These are phyloP conservation scores for Hormiphora californensis DNA, from an alignment of 37 sponge, comb jelly and placozoan species.

Conservation along the genomic window DNA sequence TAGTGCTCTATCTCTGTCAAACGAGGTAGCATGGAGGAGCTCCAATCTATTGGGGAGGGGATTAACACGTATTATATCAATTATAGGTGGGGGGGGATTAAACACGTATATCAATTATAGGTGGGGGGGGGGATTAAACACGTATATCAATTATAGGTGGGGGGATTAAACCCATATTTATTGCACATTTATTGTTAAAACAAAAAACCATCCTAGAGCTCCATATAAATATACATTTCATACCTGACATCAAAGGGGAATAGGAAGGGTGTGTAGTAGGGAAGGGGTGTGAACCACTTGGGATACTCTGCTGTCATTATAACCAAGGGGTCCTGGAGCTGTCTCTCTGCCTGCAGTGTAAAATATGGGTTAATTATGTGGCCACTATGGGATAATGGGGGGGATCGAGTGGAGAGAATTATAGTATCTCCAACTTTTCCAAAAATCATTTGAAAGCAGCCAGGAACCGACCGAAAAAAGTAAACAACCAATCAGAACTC, in stretches of 20 bases:
- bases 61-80: constrained; percentile 57
- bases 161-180: constrained; percentile 60
- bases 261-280: constrained; percentile 45
- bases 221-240: background rate
- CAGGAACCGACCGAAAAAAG: background rate
- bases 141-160: constrained; percentile 54
- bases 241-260: constrained; percentile 41
- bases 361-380: too few relatives aligned
- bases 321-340: constrained; percentile 19
- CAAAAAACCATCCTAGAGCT: too few relatives aligned
- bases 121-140: constrained; percentile 70
- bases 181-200: too few relatives aligned
- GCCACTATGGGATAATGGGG: too few relatives aligned
- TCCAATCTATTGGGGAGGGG: constrained; percentile 64
- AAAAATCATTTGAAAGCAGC: too few relatives aligned
- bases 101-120: background rate
- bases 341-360: background rate
- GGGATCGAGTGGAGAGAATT: too few relatives aligned
- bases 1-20: constrained; percentile 87
- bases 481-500: background rate
- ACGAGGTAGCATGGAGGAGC: constrained; percentile 57
- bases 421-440: too few relatives aligned
- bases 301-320: constrained; percentile 36
- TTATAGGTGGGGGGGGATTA: constrained; percentile 71
- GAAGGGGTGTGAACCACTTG: constrained; percentile 29